phyloP scores from a whole-genome alignment of 1,140 invertebrate genomes.

The Lethrus apterus region DNA sequence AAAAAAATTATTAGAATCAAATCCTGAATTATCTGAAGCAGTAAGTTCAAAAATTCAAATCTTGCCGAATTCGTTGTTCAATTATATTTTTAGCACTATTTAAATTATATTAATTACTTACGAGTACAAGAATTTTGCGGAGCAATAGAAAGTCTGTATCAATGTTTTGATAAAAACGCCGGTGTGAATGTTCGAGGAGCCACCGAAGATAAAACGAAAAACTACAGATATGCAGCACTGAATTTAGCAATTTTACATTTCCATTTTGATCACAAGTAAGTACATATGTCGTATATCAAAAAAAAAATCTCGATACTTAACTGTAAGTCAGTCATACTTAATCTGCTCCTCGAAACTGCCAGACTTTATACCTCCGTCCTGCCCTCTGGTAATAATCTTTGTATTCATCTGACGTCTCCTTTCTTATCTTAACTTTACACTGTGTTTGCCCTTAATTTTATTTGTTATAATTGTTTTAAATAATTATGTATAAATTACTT shows the following conservation, averaged over 20 bases:
- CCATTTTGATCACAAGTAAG: slow-evolving; percentile 76
- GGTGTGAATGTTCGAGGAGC: slow-evolving; percentile 39
- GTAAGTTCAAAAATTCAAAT: slow-evolving; percentile 47
- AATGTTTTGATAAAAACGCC: slow-evolving; percentile 73
- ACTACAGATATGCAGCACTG: slow-evolving; percentile 79
- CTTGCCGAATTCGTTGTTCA: too few species aligned
- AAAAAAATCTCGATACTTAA: too few species aligned
- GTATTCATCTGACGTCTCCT: too few species aligned
- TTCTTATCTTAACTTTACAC: too few species aligned
- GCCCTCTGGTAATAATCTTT: too few species aligned
- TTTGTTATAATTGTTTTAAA: too few species aligned
- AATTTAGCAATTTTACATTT: slow-evolving; percentile 83
- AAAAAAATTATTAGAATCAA: slow-evolving; percentile 66
- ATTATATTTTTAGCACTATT: slow-evolving; percentile 80
- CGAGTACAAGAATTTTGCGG: slow-evolving; percentile 81
- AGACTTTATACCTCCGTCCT: too few species aligned
- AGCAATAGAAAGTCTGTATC: slow-evolving; percentile 73
- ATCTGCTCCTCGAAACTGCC: too few species aligned
- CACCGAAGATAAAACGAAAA: slow-evolving; percentile 60
- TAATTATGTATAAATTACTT: slow-evolving; percentile 22
- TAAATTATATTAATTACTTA: slow-evolving; percentile 84
- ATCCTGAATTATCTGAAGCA: slow-evolving; percentile 76
- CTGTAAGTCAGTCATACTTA: too few species aligned
- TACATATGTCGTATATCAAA: too few species aligned
- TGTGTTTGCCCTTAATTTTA: too few species aligned